Evolutionary conservation across 1,140 invertebrate genomes (phyloP), one percentile per base, ranked within the genome.

Genomic region (Drosophila parabipectinata): DNA sequence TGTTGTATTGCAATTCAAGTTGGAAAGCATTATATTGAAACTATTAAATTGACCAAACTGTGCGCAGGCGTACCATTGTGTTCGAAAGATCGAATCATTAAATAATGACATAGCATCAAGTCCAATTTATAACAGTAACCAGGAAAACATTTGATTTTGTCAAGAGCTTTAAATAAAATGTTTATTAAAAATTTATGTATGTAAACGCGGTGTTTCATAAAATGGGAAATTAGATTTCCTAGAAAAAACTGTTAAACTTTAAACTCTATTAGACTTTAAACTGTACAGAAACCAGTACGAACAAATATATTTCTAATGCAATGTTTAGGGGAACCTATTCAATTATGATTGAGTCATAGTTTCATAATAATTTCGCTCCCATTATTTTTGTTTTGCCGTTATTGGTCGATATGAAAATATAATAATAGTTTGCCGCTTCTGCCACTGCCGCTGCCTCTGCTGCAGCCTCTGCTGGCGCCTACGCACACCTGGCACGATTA

Each of bases 401-500:
- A 51, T 28, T 51, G 24, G 12, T 41, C 21, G 18, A 39, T 63
- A 12, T 32, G 24, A 52, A 24, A 63, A 52, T 32, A 14, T 21
- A 32, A 24, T 10, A 44, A 12, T 7, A 10, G 15, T 47, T 4
- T 18, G 44, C 15, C 9, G 44, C 44, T 47, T 47, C 18, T 45
- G 41, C 15, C 14, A n/a, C 15, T 24, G 45, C 18, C 44, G 8
- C 45, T 6, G 26, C 28, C 18, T 12, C 28, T 51, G 68, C 47
- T 21, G 34, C 47, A 37, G 67, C 68, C 64, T 15, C 51, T 45
- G 68, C 21, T 44, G 45, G 48, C 54, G 61, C 81, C 74, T 76
- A 87, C 78, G 78, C 82, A 57, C 54, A 28, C 51, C 68, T 48
- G 47, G 14, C 58, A 48, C 45, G 45, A 58, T 74, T 64, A 72